Percentiles rank a stretch among this genome's conserved stretches.
phyloP scores from a whole-genome alignment of 2,888 invertebrate genomes.

The Neria commutata region DNA sequence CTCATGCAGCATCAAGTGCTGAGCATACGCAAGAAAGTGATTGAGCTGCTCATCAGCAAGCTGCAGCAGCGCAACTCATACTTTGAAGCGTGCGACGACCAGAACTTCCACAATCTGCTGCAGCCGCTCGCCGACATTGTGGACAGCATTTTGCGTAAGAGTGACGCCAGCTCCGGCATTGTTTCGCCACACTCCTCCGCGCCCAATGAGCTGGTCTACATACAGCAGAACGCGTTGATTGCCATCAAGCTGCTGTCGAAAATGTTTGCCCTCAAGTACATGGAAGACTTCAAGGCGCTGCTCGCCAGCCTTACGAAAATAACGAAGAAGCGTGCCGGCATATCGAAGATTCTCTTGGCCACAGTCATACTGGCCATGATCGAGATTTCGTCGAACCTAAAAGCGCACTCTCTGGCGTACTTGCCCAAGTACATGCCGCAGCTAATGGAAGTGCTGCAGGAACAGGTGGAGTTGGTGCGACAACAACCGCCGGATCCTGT shows the following conservation, averaged over 20 bases:
- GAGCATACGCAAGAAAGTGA: conserved; percentile 77
- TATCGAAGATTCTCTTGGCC: conserved; percentile 66
- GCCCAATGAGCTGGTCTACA: conserved; percentile 67
- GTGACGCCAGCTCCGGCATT: conserved; percentile 51
- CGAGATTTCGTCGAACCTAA: conserved; percentile 72
- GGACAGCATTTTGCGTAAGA: conserved; percentile 63
- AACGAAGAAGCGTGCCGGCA: conserved; percentile 43
- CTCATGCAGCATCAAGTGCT: conserved; percentile 74
- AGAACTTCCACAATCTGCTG: conserved; percentile 67
- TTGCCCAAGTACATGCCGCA: conserved; percentile 83
- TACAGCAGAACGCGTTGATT: conserved; percentile 82
- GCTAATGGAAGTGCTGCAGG: conserved; percentile 71
- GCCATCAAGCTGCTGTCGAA: conserved; percentile 83
- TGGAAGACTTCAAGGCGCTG: conserved; percentile 73
- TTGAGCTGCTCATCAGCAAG: conserved; percentile 85
- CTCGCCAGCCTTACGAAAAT: conserved; percentile 70
- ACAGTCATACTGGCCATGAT: conserved; percentile 75
- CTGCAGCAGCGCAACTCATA: conserved; percentile 73
- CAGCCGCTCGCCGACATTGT: conserved; percentile 69
- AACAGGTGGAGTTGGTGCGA: conserved; percentile 65
- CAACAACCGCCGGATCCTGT: conserved; percentile 51
- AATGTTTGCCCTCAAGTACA: conserved; percentile 70
- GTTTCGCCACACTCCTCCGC: conserved; percentile 31
- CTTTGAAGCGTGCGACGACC: conserved; percentile 64
- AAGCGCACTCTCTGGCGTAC: conserved; percentile 75